Conservation (phyloP, 2,888 invertebrate species). For the Nomada lathburiana region DNA sequence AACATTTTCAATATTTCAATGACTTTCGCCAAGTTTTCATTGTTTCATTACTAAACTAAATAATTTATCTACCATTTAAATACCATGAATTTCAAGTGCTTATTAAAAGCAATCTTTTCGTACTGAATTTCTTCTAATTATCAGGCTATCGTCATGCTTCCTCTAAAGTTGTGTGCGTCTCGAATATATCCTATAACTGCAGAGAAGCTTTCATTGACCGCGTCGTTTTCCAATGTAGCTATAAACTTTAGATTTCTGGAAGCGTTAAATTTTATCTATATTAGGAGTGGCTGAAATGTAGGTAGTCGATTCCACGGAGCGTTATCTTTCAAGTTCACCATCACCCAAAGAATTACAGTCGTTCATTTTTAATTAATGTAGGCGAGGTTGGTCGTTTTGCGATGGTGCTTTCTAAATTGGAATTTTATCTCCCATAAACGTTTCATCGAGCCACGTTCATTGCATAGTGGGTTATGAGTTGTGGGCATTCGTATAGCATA, state of each 20-base stretch:
- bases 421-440: constrained; percentile 22
- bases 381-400: background rate
- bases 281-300: background rate
- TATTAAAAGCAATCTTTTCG: background rate
- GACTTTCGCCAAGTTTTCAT: too few relatives aligned
- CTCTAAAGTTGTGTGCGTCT: constrained; percentile 30
- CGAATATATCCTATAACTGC: constrained; percentile 44
- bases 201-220: constrained; percentile 49
- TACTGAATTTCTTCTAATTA: constrained; percentile 61
- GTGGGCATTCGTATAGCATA: too few relatives aligned
- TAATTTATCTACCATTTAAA: too few relatives aligned
- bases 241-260: background rate
- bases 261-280: constrained; percentile 30
- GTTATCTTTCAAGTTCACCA: constrained; percentile 5
- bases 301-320: background rate
- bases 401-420: background rate
- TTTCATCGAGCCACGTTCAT: background rate
- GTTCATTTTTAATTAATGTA: constrained; percentile 13
- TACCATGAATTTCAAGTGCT: too few relatives aligned
- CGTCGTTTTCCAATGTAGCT: background rate
- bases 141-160: constrained; percentile 65
- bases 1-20: too few relatives aligned
- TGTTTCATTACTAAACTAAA: too few relatives aligned
- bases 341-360: constrained; percentile 4
- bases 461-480: too few relatives aligned